phyloP scores from a whole-genome alignment of 2,113 vertebrate species.

The Micronycteris hirsuta region DNA sequence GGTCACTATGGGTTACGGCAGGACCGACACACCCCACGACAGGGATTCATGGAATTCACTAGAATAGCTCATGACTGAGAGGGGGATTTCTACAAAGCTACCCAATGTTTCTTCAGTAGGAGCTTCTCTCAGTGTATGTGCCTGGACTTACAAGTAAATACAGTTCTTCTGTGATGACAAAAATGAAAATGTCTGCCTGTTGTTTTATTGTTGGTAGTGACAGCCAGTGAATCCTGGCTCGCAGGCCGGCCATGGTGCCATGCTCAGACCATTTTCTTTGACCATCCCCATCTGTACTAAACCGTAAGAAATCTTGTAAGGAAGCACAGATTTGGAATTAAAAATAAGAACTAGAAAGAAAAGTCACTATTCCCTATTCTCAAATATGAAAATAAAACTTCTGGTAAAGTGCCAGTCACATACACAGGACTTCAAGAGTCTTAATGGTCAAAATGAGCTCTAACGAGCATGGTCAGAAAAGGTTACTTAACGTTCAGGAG shows the following conservation, averaged over 20 bases:
- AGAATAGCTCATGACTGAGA: background rate
- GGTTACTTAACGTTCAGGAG: background rate
- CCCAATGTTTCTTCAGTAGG: background rate
- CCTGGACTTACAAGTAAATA: background rate
- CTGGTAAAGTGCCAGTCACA: background rate
- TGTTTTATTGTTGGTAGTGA: background rate
- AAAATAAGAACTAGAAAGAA: background rate
- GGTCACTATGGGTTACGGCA: too few species aligned
- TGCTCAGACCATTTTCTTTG: background rate
- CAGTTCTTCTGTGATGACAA: background rate
- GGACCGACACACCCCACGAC: too few species aligned
- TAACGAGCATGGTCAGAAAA: background rate
- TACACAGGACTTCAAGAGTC: background rate
- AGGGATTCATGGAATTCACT: slow-evolving; percentile 36
- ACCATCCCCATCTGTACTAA: background rate
- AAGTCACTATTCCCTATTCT: background rate
- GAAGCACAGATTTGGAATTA: background rate
- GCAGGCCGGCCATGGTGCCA: background rate
- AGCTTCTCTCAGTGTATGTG: background rate
- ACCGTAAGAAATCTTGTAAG: background rate
- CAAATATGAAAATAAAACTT: background rate
- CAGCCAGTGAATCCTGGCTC: background rate
- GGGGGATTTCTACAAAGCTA: background rate
- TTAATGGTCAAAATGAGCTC: background rate
- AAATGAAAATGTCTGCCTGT: background rate